Percentiles rank a stretch among this genome's conserved stretches.
phyloP scores from a whole-genome alignment of 2,888 invertebrate genomes.

The Anodontia alba region DNA sequence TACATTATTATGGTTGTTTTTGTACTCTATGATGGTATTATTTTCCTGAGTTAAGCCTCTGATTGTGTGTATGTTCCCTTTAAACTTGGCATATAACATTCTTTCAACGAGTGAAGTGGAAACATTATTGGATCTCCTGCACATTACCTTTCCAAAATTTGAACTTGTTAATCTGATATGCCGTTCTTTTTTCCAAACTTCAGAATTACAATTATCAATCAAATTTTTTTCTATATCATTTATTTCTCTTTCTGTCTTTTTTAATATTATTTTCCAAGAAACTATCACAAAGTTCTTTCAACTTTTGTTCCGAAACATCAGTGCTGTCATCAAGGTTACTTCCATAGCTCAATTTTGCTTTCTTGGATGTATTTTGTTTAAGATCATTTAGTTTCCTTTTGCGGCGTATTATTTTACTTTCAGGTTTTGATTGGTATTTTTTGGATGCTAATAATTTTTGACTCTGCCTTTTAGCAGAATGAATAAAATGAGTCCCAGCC shows the following conservation, averaged over 20 bases:
- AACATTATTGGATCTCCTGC: too few relatives aligned
- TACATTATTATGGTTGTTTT: background rate
- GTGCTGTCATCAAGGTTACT: background rate
- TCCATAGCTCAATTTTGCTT: slow-evolving; percentile 12
- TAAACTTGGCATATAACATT: slow-evolving; percentile 17
- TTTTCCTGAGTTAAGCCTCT: slow-evolving; percentile 17
- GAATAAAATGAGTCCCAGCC: too few relatives aligned
- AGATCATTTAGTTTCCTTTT: slow-evolving; percentile 17
- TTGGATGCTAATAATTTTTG: background rate
- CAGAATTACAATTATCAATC: slow-evolving; percentile 5
- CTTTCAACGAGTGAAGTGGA: slow-evolving; percentile 2
- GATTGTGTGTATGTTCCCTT: slow-evolving; percentile 20
- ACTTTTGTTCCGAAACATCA: slow-evolving; percentile 5
- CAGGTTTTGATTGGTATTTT: slow-evolving; percentile 11
- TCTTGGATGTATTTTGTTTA: slow-evolving; percentile 20
- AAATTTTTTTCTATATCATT: slow-evolving; percentile 16
- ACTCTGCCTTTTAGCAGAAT: background rate
- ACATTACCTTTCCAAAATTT: too few relatives aligned
- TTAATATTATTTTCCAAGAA: too few relatives aligned
- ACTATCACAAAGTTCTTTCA: too few relatives aligned
- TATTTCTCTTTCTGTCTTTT: slow-evolving; percentile 9
- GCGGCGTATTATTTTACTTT: background rate
- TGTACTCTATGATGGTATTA: slow-evolving; percentile 5
- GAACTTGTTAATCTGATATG: too few relatives aligned
- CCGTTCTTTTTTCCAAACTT: too few relatives aligned